Percentiles rank a stretch among this genome's conserved stretches.
phyloP scores from a whole-genome alignment of 2,888 invertebrate species.

The Heliothis peltigera region DNA sequence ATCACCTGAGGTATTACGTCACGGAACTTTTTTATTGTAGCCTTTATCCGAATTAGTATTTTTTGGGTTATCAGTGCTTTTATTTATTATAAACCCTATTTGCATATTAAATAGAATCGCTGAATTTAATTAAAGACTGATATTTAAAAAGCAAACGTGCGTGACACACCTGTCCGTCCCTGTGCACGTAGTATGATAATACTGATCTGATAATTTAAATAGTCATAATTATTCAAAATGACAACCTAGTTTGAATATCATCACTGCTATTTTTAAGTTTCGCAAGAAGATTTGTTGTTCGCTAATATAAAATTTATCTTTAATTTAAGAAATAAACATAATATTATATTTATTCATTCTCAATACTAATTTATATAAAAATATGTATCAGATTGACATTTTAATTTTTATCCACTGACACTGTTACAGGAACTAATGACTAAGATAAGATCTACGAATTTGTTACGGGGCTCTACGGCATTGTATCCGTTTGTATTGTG shows the following conservation, averaged over 20 bases:
- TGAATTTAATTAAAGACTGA: slow-evolving; percentile 1
- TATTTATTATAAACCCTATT: background rate
- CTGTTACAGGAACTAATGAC: slow-evolving; percentile 37
- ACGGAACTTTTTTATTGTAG: slow-evolving; percentile 20
- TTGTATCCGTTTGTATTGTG: slow-evolving; percentile 16
- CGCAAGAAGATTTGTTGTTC: background rate
- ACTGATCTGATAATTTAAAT: slow-evolving; percentile 18
- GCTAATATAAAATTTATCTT: slow-evolving; percentile 9
- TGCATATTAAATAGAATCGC: background rate
- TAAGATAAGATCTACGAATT: slow-evolving; percentile 52
- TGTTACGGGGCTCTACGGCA: slow-evolving; percentile 53
- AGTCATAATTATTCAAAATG: slow-evolving; percentile 9
- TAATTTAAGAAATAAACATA: slow-evolving; percentile 30
- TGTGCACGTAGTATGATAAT: slow-evolving; percentile 7
- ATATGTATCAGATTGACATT: slow-evolving; percentile 42
- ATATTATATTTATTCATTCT: slow-evolving; percentile 31
- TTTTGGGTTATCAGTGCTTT: background rate
- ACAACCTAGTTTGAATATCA: slow-evolving; percentile 10
- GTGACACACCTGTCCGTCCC: background rate
- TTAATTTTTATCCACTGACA: slow-evolving; percentile 26
- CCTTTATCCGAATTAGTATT: background rate
- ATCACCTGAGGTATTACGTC: slow-evolving; percentile 31
- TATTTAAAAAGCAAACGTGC: background rate
- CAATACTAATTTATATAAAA: slow-evolving; percentile 4
- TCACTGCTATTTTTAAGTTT: slow-evolving; percentile 10